phyloP scores from a whole-genome alignment of 2,888 invertebrate species.

The Dinocampus coccinellae region DNA sequence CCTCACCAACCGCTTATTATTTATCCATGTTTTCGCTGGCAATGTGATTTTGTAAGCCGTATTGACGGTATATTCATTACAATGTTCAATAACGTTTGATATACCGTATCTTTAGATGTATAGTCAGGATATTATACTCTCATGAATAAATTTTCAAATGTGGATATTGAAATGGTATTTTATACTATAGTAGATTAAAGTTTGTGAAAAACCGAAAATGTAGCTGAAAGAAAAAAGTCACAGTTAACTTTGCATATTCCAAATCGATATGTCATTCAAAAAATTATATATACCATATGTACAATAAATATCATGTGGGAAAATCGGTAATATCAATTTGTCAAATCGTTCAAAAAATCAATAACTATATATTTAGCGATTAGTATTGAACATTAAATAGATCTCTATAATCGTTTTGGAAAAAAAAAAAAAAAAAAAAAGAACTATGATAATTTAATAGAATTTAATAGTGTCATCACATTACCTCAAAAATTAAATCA shows the following conservation, averaged over 20 bases:
- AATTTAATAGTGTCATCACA: constrained; percentile 54
- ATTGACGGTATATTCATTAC: not conserved
- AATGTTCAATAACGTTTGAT: not conserved
- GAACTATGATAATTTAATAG: constrained; percentile 45
- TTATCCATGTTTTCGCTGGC: not conserved
- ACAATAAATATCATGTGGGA: too few species aligned
- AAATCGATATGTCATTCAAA: too few species aligned
- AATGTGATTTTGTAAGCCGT: not conserved
- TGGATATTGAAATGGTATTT: not conserved
- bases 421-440: constrained; percentile 17
- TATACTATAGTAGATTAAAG: not conserved
- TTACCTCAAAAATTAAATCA: constrained; percentile 47
- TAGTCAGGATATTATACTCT: not conserved
- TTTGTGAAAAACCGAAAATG: not conserved
- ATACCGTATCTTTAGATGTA: not conserved
- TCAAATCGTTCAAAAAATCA: too few species aligned
- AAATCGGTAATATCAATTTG: too few species aligned
- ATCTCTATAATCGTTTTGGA: too few species aligned
- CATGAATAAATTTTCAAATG: too few species aligned
- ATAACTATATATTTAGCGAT: too few species aligned
- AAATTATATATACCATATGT: too few species aligned
- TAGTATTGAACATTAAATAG: too few species aligned
- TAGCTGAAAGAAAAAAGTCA: not conserved
- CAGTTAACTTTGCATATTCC: too few species aligned
- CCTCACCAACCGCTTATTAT: not conserved